Evolutionary conservation across 2,113 vertebrate genomes (phyloP).

Genomic region (Thalassoma bifasciatum): DNA sequence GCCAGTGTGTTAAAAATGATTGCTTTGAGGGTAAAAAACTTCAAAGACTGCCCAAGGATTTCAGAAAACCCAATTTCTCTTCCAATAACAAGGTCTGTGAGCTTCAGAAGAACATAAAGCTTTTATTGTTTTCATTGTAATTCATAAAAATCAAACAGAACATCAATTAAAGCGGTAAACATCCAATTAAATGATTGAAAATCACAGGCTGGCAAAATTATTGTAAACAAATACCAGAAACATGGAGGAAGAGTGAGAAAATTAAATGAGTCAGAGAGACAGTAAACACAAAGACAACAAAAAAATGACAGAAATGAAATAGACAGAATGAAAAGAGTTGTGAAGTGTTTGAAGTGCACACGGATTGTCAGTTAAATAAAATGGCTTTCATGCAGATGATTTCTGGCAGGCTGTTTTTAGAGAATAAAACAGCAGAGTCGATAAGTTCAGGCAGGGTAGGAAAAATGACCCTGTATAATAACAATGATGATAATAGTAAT

Average conservation of each 20-base stretch:
- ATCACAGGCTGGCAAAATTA: constrained; percentile 13
- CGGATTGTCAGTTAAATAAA: constrained; percentile 65
- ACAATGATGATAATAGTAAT: not conserved
- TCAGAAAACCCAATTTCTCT: not conserved
- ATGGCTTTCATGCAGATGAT: constrained; percentile 46
- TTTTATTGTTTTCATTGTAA: constrained; percentile 51
- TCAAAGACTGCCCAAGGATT: not conserved
- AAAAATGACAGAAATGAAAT: not conserved
- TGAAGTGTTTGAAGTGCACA: constrained; percentile 31
- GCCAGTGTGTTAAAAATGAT: not conserved
- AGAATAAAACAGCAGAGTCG: not conserved
- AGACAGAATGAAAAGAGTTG: not conserved
- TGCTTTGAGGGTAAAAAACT: not conserved
- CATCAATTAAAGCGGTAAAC: constrained; percentile 28
- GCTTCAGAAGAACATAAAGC: constrained; percentile 34
- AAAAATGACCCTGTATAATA: not conserved
- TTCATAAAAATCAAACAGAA: constrained; percentile 28
- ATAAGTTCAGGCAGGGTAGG: constrained; percentile 5
- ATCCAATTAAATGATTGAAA: constrained; percentile 3
- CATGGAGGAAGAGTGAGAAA: not conserved
- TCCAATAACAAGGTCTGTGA: not conserved
- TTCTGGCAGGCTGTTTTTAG: not conserved
- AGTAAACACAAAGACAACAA: not conserved
- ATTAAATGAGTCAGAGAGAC: not conserved
- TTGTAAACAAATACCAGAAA: constrained; percentile 21